These are phyloP conservation scores for Hippoglossus stenolepis DNA, from an alignment of 2,113 vertebrate genomes.

Conservation along the genomic window DNA sequence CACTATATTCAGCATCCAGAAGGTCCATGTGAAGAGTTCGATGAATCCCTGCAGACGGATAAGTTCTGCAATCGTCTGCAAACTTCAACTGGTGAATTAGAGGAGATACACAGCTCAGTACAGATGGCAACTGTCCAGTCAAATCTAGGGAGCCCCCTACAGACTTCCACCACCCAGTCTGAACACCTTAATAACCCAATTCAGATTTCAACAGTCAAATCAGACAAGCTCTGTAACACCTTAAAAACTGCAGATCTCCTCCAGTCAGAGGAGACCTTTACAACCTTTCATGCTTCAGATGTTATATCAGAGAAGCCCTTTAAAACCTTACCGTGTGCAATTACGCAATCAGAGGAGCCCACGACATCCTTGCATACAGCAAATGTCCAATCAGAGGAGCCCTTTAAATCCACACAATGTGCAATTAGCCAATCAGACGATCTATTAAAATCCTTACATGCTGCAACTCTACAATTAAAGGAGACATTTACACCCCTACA, in stretches of 20 bases:
- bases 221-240: constrained; percentile 24
- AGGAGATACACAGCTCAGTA: constrained; percentile 17
- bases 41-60: constrained; percentile 29
- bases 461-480: constrained; percentile 18
- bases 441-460: not conserved
- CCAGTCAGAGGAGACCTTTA: constrained; percentile 6
- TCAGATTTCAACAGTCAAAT: constrained; percentile 23
- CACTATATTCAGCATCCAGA: constrained; percentile 47
- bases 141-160: constrained; percentile 6
- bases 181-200: constrained; percentile 15
- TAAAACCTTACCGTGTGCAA: not conserved
- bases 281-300: not conserved
- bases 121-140: constrained; percentile 20
- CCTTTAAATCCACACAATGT: not conserved
- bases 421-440: constrained; percentile 18
- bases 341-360: constrained; percentile 4
- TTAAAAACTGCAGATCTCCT: constrained; percentile 17
- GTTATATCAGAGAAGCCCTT: not conserved
- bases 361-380: not conserved
- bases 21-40: constrained; percentile 37
- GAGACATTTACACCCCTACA: constrained; percentile 9
- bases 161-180: constrained; percentile 7
- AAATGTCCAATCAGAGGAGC: constrained; percentile 23
- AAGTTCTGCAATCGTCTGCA: constrained; percentile 31
- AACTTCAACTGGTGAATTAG: constrained; percentile 44